Percentiles rank a stretch among this genome's conserved stretches.
Conservation (phyloP, 2,888 invertebrate genomes). For the Pseudolycoriella hygida region DNA sequence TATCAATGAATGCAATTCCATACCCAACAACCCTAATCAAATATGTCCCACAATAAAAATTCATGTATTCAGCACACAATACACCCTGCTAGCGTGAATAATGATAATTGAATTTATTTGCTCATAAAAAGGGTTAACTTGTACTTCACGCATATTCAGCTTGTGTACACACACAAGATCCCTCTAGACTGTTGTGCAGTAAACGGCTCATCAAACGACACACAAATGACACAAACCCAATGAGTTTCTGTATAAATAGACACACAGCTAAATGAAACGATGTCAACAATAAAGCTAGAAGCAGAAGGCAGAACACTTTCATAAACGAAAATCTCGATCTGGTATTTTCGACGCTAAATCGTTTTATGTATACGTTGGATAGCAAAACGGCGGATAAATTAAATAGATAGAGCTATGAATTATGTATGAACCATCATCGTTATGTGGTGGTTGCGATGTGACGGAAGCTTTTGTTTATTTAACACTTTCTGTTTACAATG, state of each 20-base stretch:
- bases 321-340: too few relatives aligned
- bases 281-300: neutral
- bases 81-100: constrained; percentile 2
- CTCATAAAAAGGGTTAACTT: neutral
- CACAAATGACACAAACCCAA: too few relatives aligned
- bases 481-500: neutral
- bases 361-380: neutral
- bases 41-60: too few relatives aligned
- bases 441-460: neutral
- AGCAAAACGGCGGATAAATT: neutral
- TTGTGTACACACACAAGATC: neutral
- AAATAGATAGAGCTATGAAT: neutral
- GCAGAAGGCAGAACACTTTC: too few relatives aligned
- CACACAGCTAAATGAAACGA: neutral
- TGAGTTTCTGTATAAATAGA: too few relatives aligned
- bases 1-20: too few relatives aligned
- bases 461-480: neutral
- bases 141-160: neutral
- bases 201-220: too few relatives aligned
- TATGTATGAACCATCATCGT: neutral
- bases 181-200: too few relatives aligned
- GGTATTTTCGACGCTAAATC: too few relatives aligned
- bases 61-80: too few relatives aligned
- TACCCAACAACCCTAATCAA: too few relatives aligned
- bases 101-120: constrained; percentile 4